Conservation (phyloP, 2,888 invertebrate species). For the Dermolepida albohirtum region DNA sequence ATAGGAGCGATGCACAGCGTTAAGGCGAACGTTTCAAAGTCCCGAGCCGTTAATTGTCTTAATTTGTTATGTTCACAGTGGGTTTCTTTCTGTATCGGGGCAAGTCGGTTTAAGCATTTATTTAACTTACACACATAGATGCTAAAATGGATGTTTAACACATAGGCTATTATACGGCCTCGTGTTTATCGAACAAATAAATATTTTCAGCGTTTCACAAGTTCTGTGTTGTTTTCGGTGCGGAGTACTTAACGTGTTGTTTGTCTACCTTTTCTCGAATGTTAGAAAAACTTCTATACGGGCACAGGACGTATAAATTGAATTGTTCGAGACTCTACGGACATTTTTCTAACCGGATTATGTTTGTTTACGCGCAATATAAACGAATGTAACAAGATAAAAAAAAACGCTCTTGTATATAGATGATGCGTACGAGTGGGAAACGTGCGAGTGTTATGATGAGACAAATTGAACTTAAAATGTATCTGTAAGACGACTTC, state of each 20-base stretch:
- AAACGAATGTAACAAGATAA: no score
- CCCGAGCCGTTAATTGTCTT: conserved; percentile 59
- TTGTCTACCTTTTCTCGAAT: conserved; percentile 6
- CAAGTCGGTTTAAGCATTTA: conserved; percentile 54
- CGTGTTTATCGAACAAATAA: conserved; percentile 27
- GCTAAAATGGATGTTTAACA: conserved; percentile 53
- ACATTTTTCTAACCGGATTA: no score
- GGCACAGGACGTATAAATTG: not conserved
- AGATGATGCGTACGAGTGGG: no score
- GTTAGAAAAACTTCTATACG: conserved; percentile 5
- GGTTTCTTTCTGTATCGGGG: conserved; percentile 53
- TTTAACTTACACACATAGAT: conserved; percentile 34
- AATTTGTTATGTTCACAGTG: conserved; percentile 58
- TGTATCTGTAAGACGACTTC: no score
- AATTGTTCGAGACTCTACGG: no score
- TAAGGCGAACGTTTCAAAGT: conserved; percentile 56
- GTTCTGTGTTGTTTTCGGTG: conserved; percentile 26
- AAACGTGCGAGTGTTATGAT: no score
- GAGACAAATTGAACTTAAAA: no score
- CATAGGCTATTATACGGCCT: conserved; percentile 29
- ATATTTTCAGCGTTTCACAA: not conserved
- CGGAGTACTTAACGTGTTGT: conserved; percentile 20
- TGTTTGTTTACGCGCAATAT: no score
- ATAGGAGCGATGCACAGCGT: conserved; percentile 47
- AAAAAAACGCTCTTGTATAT: no score